Base-by-base conservation (phyloP, 2,888 invertebrate genomes). In the Drosophila fungiperda region DNA sequence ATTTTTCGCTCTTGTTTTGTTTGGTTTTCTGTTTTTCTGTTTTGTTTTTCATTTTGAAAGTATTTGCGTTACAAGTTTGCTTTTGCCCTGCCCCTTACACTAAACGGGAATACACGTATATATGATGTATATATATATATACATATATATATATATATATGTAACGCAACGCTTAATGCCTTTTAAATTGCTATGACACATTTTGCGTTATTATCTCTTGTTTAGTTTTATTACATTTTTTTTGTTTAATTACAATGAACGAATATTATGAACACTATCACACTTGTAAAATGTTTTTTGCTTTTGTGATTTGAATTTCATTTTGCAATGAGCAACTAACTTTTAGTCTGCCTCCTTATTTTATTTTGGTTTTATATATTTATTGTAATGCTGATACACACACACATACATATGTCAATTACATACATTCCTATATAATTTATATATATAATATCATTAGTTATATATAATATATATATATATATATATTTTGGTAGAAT, bases 241-340 rank as follows among this genome's bases (percentile, higher is more conserved):
- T 32, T 68, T 60, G 49, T 70, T 70, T 64, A 75, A 78, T 81
- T 85, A 89, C 87, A 85, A 83, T 87, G 87, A 87, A 87, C 87
- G 85, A 83, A 70, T 87, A 87, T 89, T 80, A 82, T 83, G 83
- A 87, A 83, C 87, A 89, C 91, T 90, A 90, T 90, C 90, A 90
- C 90, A 91, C 91, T 91, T 90, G 89, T 82, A 90, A 90, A 89
- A 87, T 85, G 81, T 87, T 72, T 73, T 69, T 61, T 58, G 23
- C 26, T 65, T 79, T 81, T 73, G 63, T 66, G 67, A 48, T 78
- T 67, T 55, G 20, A 58, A 53, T 73, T 74, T 70, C 78, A 60
- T 78, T 86, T 86, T 80, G 82, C 80, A 80, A 77, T 84, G 82
- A 80, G 82, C 84, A 78, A 81, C 76, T 82, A 81, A 72, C 74